A percentile compares a stretch with the other conserved stretches of the same genome.
Conservation (phyloP, 2,888 invertebrate species). For the Chorisops tibialis region DNA sequence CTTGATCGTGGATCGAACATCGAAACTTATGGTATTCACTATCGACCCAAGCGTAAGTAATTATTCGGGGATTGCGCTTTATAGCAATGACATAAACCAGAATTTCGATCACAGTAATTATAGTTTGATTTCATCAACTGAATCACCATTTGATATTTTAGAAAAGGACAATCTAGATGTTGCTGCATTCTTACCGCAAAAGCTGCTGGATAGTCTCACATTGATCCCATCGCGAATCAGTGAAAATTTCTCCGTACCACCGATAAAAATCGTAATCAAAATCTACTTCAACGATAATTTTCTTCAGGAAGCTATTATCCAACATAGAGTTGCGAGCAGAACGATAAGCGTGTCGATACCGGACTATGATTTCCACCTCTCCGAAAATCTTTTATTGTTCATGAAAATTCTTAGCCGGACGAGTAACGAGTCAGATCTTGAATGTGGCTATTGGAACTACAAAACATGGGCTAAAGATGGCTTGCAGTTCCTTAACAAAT, state of each 20-base stretch:
- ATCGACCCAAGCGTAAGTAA: conserved; percentile 44
- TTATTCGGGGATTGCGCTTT: conserved; percentile 45
- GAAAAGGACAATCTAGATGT: conserved; percentile 55
- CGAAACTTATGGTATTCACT: conserved; percentile 43
- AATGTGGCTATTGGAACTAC: conserved; percentile 62
- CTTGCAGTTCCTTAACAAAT: conserved; percentile 49
- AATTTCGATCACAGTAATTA: conserved; percentile 39
- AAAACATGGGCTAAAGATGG: conserved; percentile 60
- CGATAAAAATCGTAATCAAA: conserved; percentile 54
- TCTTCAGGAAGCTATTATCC: conserved; percentile 54
- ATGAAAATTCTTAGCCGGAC: conserved; percentile 33
- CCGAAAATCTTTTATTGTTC: conserved; percentile 56
- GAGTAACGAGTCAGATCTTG: conserved; percentile 35
- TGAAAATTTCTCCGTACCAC: conserved; percentile 24
- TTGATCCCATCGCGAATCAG: conserved; percentile 35
- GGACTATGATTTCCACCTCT: conserved; percentile 56
- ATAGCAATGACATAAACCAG: not conserved
- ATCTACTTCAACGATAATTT: conserved; percentile 57
- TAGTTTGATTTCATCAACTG: conserved; percentile 51
- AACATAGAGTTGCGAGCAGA: conserved; percentile 48
- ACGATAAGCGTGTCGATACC: conserved; percentile 62
- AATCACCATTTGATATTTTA: conserved; percentile 51
- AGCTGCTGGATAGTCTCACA: conserved; percentile 50
- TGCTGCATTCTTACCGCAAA: conserved; percentile 56
- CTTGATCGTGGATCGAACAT: conserved; percentile 41